Percentiles rank a stretch among this genome's conserved stretches.
Conservation (phyloP, 2,113 vertebrate genomes). For the Circaetus cinerascens region DNA sequence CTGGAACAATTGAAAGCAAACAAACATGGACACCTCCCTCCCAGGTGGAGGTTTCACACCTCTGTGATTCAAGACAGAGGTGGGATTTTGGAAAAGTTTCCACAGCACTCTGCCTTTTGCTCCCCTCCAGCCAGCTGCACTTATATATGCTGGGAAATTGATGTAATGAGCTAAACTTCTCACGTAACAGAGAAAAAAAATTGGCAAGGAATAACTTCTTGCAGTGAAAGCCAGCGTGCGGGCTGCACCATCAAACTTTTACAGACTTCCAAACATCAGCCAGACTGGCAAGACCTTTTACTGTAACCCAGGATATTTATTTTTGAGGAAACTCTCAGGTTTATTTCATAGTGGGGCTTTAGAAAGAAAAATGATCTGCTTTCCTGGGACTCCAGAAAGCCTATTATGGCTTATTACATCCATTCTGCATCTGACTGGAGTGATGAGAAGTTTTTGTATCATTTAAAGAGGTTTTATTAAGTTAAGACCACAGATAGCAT, state of each 20-base stretch:
- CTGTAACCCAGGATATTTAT: neutral
- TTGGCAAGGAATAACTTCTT: neutral
- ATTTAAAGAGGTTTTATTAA: neutral
- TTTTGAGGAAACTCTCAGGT: neutral
- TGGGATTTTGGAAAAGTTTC: neutral
- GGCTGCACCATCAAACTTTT: neutral
- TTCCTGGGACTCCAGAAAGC: neutral
- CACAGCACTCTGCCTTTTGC: neutral
- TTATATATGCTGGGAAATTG: neutral
- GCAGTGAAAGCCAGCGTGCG: neutral
- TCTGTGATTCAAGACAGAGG: neutral
- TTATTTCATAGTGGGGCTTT: neutral
- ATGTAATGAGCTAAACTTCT: neutral
- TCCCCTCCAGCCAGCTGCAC: neutral
- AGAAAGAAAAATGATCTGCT: neutral
- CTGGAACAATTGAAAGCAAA: neutral
- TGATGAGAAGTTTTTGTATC: neutral
- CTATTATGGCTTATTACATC: neutral
- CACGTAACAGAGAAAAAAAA: neutral
- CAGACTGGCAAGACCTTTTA: neutral
- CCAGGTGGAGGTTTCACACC: neutral
- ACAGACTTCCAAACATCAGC: neutral
- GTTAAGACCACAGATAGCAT: neutral
- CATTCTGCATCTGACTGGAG: neutral
- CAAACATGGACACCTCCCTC: neutral